Evolutionary conservation across 2,888 invertebrate genomes (phyloP).

Genomic region (Ophion costatus): DNA sequence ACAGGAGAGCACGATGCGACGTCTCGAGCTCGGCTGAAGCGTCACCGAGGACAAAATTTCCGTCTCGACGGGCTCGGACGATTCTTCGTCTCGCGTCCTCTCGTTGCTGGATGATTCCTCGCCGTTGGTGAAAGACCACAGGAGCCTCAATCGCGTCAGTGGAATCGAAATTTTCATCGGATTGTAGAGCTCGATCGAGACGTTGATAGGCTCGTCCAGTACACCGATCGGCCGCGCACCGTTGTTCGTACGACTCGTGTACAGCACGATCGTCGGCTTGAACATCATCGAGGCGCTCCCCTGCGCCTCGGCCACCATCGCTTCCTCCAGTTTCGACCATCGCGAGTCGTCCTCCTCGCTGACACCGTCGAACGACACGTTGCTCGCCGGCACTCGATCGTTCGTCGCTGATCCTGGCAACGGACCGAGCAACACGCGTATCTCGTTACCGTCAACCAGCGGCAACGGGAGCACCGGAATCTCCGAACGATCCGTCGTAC

Average conservation of each 20-base stretch:
- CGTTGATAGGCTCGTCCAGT: slow-evolving; percentile 92
- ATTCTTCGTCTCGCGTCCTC: slow-evolving; percentile 82
- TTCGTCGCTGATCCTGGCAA: slow-evolving; percentile 85
- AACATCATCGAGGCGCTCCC: slow-evolving; percentile 90
- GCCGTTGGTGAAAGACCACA: slow-evolving; percentile 88
- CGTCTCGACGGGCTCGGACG: slow-evolving; percentile 84
- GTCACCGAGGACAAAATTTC: slow-evolving; percentile 85
- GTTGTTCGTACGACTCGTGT: slow-evolving; percentile 88
- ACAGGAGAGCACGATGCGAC: slow-evolving; percentile 88
- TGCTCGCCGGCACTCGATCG: slow-evolving; percentile 76
- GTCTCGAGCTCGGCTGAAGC: slow-evolving; percentile 86
- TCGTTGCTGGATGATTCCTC: slow-evolving; percentile 82
- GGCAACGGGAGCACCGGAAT: slow-evolving; percentile 91
- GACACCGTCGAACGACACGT: slow-evolving; percentile 78
- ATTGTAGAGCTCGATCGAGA: slow-evolving; percentile 91
- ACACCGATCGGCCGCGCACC: slow-evolving; percentile 88
- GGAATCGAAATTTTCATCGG: slow-evolving; percentile 90
- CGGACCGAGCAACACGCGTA: slow-evolving; percentile 89
- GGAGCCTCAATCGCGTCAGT: slow-evolving; percentile 88
- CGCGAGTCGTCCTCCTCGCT: slow-evolving; percentile 83
- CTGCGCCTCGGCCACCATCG: slow-evolving; percentile 89
- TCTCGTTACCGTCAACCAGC: slow-evolving; percentile 87
- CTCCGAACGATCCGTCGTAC: slow-evolving; percentile 76
- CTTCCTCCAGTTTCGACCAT: slow-evolving; percentile 92
- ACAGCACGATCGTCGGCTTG: slow-evolving; percentile 91